Conservation (phyloP, 2,888 invertebrate genomes). For the Pollenia labialis region DNA sequence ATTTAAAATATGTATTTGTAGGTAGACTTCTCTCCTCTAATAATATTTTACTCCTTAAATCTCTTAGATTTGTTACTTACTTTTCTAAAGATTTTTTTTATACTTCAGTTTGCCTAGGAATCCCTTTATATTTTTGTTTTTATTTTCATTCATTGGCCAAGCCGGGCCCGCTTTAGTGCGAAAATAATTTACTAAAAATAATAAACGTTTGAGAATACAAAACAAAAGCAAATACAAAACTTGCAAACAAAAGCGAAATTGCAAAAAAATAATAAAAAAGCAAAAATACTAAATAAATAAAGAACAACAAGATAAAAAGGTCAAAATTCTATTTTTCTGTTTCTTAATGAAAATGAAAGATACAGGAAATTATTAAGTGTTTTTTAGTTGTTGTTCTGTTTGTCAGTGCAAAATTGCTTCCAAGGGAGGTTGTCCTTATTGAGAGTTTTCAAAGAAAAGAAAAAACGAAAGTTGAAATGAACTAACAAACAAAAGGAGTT, state of each 20-base stretch:
- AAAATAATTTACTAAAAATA: slow-evolving; percentile 60
- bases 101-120: slow-evolving; percentile 24
- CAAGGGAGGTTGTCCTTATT: slow-evolving; percentile 30
- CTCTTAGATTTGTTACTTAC: not conserved
- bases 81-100: not conserved
- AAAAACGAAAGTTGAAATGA: not conserved
- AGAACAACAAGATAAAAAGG: slow-evolving; percentile 51
- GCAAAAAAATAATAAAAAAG: slow-evolving; percentile 16
- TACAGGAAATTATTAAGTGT: slow-evolving; percentile 69
- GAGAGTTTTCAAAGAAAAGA: slow-evolving; percentile 16
- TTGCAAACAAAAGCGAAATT: slow-evolving; percentile 20
- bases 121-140: slow-evolving; percentile 25
- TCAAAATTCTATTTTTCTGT: slow-evolving; percentile 49
- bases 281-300: slow-evolving; percentile 20
- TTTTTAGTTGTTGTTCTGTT: slow-evolving; percentile 37
- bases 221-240: slow-evolving; percentile 43
- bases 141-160: slow-evolving; percentile 22
- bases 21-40: not conserved
- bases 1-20: not conserved
- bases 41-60: not conserved
- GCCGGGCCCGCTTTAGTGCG: slow-evolving; percentile 31
- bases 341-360: slow-evolving; percentile 50
- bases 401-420: slow-evolving; percentile 46
- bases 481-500: slow-evolving; percentile 36
- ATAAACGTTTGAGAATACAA: slow-evolving; percentile 42